Evolutionary conservation across 2,113 vertebrate species (phyloP).

Genomic region (Isichthys henryi): DNA sequence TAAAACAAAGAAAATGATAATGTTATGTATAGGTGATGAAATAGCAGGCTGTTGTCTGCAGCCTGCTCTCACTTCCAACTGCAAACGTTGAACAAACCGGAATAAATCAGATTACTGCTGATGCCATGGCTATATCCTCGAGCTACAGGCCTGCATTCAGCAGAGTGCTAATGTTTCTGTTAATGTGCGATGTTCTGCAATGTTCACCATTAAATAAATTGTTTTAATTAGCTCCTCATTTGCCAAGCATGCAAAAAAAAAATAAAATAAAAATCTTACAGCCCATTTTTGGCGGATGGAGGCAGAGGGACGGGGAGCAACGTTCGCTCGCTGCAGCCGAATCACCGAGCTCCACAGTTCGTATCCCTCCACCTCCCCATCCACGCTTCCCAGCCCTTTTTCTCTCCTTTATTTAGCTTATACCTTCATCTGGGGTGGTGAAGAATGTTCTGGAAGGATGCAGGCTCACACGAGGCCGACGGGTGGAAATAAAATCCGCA

Average conservation of each 20-base stretch:
- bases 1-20: constrained; percentile 7
- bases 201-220: constrained; percentile 37
- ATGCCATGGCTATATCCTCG: constrained; percentile 26
- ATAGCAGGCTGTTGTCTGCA: not conserved
- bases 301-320: not conserved
- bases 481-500: not conserved
- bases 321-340: not conserved
- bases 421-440: not conserved
- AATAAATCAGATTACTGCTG: constrained; percentile 38
- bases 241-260: constrained; percentile 30
- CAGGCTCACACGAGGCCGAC: not conserved
- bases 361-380: not conserved
- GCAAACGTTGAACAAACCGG: constrained; percentile 28
- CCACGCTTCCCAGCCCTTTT: not conserved
- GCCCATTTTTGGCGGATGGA: not conserved
- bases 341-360: not conserved
- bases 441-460: not conserved
- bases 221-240: constrained; percentile 39
- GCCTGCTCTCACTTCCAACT: constrained; percentile 17
- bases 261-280: not conserved
- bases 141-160: constrained; percentile 34
- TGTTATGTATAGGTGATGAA: not conserved
- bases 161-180: constrained; percentile 26
- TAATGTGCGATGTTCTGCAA: constrained; percentile 35
- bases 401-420: not conserved